These are phyloP conservation scores for Drosophila burlai DNA, from an alignment of 1,140 invertebrate genomes.

Conservation along the genomic window DNA sequence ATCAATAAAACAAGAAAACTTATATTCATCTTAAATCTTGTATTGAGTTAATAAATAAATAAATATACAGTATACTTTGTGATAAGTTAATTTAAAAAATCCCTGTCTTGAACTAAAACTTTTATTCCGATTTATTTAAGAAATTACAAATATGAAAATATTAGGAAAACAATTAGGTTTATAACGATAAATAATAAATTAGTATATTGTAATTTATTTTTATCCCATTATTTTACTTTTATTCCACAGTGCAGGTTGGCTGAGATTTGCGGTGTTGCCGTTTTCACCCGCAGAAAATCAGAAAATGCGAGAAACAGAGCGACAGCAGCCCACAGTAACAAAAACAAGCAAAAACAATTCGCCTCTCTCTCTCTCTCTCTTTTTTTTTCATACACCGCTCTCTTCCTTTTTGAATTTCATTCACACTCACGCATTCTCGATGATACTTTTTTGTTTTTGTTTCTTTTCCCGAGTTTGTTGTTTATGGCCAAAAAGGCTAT, in stretches of 20 bases:
- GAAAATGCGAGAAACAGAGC: slow-evolving; percentile 27
- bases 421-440: slow-evolving; percentile 57
- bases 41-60: not conserved
- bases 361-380: slow-evolving; percentile 20
- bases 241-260: slow-evolving; percentile 20
- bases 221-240: not conserved
- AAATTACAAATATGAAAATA: not conserved
- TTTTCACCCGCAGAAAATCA: slow-evolving; percentile 55
- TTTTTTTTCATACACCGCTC: not conserved
- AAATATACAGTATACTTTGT: not conserved
- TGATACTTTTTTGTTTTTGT: slow-evolving; percentile 51
- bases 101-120: not conserved
- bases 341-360: slow-evolving; percentile 13
- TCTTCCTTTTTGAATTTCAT: slow-evolving; percentile 60
- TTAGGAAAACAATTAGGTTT: too few relatives aligned
- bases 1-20: not conserved
- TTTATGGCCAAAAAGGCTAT: slow-evolving; percentile 71
- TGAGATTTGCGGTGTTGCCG: slow-evolving; percentile 66
- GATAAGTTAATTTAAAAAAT: too few relatives aligned
- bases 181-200: too few relatives aligned
- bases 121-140: too few relatives aligned
- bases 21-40: not conserved
- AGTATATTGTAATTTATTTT: not conserved
- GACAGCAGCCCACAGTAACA: slow-evolving; percentile 32
- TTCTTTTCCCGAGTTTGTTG: slow-evolving; percentile 40